Percentiles rank a stretch among this genome's conserved stretches.
Evolutionary conservation across 2,888 invertebrate species (phyloP).

Genomic region (Emmelina monodactyla): DNA sequence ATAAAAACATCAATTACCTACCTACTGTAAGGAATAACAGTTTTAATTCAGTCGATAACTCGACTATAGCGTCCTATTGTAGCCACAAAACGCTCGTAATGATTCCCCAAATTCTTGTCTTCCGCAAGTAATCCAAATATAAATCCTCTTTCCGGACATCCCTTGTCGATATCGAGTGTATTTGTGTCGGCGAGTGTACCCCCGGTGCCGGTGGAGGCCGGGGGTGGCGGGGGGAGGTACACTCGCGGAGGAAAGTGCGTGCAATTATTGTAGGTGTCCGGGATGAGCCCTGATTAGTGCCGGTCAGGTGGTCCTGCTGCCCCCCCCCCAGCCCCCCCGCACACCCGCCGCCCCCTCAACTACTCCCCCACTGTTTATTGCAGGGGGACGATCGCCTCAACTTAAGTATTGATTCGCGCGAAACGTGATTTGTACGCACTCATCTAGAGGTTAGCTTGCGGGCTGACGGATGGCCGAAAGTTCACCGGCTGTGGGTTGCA

Average conservation of each 20-base stretch:
- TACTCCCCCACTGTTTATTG: slow-evolving; percentile 54
- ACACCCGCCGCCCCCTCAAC: slow-evolving; percentile 34
- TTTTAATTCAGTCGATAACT: background rate
- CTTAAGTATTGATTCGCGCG: slow-evolving; percentile 68
- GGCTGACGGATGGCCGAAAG: slow-evolving; percentile 26
- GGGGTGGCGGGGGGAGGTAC: no score
- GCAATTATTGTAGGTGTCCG: slow-evolving; percentile 62
- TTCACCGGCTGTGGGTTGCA: slow-evolving; percentile 25
- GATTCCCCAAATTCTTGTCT: slow-evolving; percentile 1
- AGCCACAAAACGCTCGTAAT: background rate
- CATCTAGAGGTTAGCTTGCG: slow-evolving; percentile 56
- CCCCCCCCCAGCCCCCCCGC: slow-evolving; percentile 28
- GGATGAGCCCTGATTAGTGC: slow-evolving; percentile 65
- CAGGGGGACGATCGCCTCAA: slow-evolving; percentile 64
- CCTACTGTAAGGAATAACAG: no score
- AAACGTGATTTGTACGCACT: slow-evolving; percentile 67
- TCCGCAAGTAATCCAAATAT: slow-evolving; percentile 1
- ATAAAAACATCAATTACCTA: no score
- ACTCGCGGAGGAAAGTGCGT: no score
- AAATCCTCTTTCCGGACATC: background rate
- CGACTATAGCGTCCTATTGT: slow-evolving; percentile 1
- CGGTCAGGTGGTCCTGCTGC: slow-evolving; percentile 60
- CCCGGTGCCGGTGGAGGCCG: no score
- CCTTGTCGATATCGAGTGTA: background rate
- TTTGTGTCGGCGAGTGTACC: background rate